A percentile compares a stretch with the other conserved stretches of the same genome.
Conservation (phyloP, 2,797 vertebrate species). For the Gallinago stenura region DNA sequence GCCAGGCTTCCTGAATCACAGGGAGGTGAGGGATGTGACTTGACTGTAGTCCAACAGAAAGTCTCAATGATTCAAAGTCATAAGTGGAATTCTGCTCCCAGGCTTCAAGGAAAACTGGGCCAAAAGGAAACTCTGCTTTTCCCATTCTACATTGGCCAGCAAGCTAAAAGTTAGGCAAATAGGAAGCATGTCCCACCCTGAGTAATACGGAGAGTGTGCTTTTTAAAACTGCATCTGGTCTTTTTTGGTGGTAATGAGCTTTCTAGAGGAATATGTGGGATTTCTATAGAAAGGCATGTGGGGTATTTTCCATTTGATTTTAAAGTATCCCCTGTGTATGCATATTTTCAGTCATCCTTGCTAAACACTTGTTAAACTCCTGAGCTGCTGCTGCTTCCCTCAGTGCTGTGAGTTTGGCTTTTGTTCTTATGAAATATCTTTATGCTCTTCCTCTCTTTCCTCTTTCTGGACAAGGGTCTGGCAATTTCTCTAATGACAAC, state of each 20-base stretch:
- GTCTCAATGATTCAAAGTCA: constrained; percentile 64
- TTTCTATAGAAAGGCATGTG: constrained; percentile 11
- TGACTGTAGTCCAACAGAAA: constrained; percentile 42
- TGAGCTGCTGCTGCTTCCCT: neutral
- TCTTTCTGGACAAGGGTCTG: neutral
- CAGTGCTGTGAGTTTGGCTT: neutral
- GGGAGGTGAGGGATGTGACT: constrained; percentile 58
- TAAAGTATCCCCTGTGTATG: neutral
- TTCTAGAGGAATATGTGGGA: constrained; percentile 19
- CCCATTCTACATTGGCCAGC: constrained; percentile 40
- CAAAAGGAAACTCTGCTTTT: constrained; percentile 70
- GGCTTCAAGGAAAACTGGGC: constrained; percentile 50
- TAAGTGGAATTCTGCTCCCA: constrained; percentile 61
- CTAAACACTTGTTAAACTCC: constrained; percentile 8
- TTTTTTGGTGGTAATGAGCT: neutral
- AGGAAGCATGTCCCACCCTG: constrained; percentile 54
- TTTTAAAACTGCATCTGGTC: constrained; percentile 35
- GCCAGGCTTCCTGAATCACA: constrained; percentile 33
- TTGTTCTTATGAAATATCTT: neutral
- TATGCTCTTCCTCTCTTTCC: neutral
- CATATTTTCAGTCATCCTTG: constrained; percentile 1
- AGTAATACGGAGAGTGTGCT: neutral
- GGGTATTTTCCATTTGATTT: constrained; percentile 12
- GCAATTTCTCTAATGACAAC: constrained; percentile 38
- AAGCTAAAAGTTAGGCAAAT: constrained; percentile 54